Evolutionary conservation across 2,113 vertebrate species (phyloP).

Genomic region (Natator depressus): DNA sequence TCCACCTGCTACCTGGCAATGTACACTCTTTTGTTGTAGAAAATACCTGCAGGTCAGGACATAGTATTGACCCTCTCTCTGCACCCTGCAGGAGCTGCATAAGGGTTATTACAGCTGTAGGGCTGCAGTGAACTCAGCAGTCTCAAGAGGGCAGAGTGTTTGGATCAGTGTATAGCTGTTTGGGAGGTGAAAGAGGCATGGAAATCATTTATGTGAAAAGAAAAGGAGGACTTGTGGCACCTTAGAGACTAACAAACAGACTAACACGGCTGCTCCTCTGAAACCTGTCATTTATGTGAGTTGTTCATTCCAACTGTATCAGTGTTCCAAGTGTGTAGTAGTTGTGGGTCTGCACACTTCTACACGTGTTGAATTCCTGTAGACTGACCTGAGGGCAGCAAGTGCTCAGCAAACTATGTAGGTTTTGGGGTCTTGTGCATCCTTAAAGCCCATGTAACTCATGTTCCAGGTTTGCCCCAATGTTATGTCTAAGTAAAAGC

Average conservation of each 20-base stretch:
- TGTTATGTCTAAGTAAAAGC: background rate
- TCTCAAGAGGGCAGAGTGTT: background rate
- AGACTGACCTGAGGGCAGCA: background rate
- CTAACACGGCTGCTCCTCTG: too few relatives aligned
- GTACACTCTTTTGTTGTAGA: background rate
- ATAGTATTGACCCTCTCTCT: background rate
- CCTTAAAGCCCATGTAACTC: background rate
- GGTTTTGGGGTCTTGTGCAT: rapidly evolving
- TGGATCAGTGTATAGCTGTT: background rate
- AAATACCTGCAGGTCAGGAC: background rate
- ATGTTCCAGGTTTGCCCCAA: background rate
- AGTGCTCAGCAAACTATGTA: background rate
- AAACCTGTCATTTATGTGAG: background rate
- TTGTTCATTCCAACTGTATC: background rate
- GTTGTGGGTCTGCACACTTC: background rate
- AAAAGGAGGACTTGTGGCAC: too few relatives aligned
- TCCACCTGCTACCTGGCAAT: background rate
- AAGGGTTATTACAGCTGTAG: background rate
- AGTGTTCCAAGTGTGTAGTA: background rate
- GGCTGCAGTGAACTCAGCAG: background rate
- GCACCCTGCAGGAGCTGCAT: background rate
- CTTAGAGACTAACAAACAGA: too few relatives aligned
- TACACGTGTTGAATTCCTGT: background rate
- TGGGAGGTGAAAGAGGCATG: background rate
- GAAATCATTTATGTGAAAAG: background rate